These are phyloP conservation scores for Dichetophora obliterata DNA, from an alignment of 2,888 invertebrate species.

Conservation along the genomic window DNA sequence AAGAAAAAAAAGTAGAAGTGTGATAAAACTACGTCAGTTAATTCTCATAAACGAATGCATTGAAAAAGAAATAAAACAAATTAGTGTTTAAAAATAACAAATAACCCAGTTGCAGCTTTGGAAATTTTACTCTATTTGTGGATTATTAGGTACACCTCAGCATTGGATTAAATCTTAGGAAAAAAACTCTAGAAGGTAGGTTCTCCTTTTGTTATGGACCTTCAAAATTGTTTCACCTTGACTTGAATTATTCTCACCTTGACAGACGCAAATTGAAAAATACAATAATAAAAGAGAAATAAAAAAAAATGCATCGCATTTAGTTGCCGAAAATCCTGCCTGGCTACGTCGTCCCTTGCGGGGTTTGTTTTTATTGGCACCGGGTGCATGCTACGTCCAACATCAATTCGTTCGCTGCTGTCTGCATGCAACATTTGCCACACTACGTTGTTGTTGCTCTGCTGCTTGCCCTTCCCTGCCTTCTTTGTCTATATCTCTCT, in stretches of 20 bases:
- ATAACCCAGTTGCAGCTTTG: background rate
- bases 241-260: conserved; percentile 9
- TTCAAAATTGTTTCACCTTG: background rate
- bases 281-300: background rate
- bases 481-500: too few relatives aligned
- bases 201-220: background rate
- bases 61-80: background rate
- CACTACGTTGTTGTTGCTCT: background rate
- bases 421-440: background rate
- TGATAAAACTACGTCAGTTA: background rate
- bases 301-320: background rate
- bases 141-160: conserved; percentile 25
- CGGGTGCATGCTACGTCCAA: background rate
- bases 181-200: background rate
- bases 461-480: background rate
- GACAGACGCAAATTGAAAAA: background rate
- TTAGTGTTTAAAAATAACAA: background rate
- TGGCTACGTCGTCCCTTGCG: background rate
- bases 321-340: background rate
- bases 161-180: conserved; percentile 9
- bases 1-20: background rate
- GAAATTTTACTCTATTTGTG: background rate
- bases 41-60: background rate
- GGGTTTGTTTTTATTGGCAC: background rate
- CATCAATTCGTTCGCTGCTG: background rate